Percentiles rank a stretch among this genome's conserved stretches.
phyloP scores from a whole-genome alignment of 2,888 invertebrate species.

The Epinotia ramella region DNA sequence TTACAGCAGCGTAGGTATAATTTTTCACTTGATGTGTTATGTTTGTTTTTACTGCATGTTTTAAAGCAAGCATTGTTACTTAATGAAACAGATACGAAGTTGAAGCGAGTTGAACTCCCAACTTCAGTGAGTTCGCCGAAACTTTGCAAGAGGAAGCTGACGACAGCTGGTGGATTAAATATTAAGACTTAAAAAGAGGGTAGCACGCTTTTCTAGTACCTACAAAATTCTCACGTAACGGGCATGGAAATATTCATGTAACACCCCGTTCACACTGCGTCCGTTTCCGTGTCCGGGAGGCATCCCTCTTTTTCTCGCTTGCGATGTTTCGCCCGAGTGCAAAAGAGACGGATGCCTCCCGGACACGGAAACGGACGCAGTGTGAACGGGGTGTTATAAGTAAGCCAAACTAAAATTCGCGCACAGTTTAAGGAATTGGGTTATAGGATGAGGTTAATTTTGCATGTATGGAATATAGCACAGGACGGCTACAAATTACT shows the following conservation, averaged over 20 bases:
- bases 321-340: no score
- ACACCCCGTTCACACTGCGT: no score
- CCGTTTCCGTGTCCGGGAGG: no score
- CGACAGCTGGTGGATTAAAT: slow-evolving; percentile 34
- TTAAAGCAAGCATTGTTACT: slow-evolving; percentile 18
- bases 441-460: neutral
- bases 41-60: slow-evolving; percentile 10
- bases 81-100: slow-evolving; percentile 29
- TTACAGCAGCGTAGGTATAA: neutral
- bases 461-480: neutral
- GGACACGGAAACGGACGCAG: no score
- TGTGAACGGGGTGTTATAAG: no score
- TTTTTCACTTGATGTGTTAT: neutral
- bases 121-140: slow-evolving; percentile 17
- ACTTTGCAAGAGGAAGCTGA: slow-evolving; percentile 23
- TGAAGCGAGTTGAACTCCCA: slow-evolving; percentile 19
- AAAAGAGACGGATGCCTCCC: no score
- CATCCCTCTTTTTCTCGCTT: no score
- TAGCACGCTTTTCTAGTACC: slow-evolving; percentile 3
- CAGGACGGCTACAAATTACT: neutral
- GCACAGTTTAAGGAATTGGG: neutral
- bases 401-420: neutral
- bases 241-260: neutral
- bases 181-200: slow-evolving; percentile 26
- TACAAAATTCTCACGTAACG: neutral